Evolutionary conservation across 2,797 vertebrate genomes (phyloP).

Genomic region (Tiaroga cobitis): DNA sequence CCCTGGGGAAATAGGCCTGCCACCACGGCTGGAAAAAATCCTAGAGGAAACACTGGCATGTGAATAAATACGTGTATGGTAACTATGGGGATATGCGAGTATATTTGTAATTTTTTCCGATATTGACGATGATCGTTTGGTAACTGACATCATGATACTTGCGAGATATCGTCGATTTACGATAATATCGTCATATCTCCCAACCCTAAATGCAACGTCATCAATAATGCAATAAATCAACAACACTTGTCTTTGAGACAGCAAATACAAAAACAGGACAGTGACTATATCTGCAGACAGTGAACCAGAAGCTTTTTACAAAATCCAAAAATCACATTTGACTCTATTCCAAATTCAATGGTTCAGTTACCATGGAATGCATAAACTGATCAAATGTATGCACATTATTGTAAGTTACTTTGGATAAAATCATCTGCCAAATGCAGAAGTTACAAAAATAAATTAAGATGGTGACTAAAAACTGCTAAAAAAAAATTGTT

Average conservation of each 20-base stretch:
- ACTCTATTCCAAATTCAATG: background rate
- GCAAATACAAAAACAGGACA: background rate
- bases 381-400: background rate
- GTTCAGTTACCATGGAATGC: background rate
- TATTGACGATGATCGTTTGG: no score
- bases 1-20: no score
- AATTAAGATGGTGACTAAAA: background rate
- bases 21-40: no score
- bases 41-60: no score
- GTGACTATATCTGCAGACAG: background rate
- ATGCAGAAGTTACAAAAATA: background rate
- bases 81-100: no score
- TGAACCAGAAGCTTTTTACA: background rate
- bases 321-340: background rate
- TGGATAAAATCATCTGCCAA: background rate
- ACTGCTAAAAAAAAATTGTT: accelerated
- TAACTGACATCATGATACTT: no score
- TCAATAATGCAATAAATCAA: background rate
- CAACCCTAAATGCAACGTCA: no score
- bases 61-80: no score
- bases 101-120: no score
- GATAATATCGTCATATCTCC: no score
- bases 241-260: background rate
- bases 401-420: background rate
- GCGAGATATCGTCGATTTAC: no score